Base-by-base conservation (phyloP, 1,140 invertebrate species). In the Probaryconus sp. region DNA sequence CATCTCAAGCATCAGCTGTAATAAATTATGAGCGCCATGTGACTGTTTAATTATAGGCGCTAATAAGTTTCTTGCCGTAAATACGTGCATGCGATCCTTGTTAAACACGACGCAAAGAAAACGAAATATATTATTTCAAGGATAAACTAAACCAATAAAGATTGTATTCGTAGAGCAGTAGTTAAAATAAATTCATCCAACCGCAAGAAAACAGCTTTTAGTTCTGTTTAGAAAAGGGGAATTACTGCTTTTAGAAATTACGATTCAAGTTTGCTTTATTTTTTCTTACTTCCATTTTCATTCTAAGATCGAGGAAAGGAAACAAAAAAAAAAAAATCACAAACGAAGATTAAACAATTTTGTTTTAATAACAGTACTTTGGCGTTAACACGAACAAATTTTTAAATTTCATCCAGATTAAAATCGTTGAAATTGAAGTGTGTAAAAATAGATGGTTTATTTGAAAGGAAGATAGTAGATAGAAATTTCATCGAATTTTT, bases 21-120 rank as follows among this genome's bases (percentile, higher is more conserved):
- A 16, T 38, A 31, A 42, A 56, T 56, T 31, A 56, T 56, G 38
- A 17, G 38, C 51, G 37, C 51, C 55, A 60, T 47, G 17, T 26
- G 43, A 61, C 56, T 61, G 43, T 21, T 42, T 61, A 61, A 61
- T 48, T 61, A 47, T 38, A 38, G 43, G 31, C 56, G 43, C 43
- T 43, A 38, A 37, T 40, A 38, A 10, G 13, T 21, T 6, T 18
- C n/a, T 30, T 13, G 55, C 28, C 16, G 16, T 18, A 33, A n/a
- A n/a, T n/a, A n/a, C n/a, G n/a, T n/a, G n/a, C n/a, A n/a, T n/a
- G n/a, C n/a, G n/a, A n/a, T n/a, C n/a, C n/a, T n/a, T n/a, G n/a
- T n/a, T n/a, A n/a, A n/a, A n/a, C n/a, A n/a, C n/a, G n/a, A n/a
- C n/a, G n/a, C n/a, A n/a, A n/a, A 43, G 17, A 45, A 24, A 58